A percentile compares a stretch with the other conserved stretches of the same genome.
Evolutionary conservation across 1,140 invertebrate genomes (phyloP).

Genomic region (Zaprionus inermis): DNA sequence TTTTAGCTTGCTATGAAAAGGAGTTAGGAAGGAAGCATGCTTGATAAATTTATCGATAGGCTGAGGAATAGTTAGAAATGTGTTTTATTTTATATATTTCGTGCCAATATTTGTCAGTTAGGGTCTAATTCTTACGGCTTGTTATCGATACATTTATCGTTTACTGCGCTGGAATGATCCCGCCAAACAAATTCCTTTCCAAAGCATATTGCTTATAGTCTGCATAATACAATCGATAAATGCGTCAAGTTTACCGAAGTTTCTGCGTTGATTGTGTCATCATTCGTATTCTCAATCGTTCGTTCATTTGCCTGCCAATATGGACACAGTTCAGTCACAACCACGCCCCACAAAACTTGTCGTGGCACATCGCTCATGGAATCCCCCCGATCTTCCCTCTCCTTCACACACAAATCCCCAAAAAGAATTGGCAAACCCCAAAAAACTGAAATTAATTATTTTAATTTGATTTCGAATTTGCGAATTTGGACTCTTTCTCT

Average conservation of each 20-base stretch:
- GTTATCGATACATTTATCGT: not conserved
- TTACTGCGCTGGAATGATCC: not conserved
- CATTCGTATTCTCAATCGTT: not conserved
- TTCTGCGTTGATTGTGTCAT: slow-evolving; percentile 1
- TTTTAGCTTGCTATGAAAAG: too few relatives aligned
- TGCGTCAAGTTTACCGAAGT: not conserved
- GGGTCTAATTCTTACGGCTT: too few relatives aligned
- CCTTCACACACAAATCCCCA: not conserved
- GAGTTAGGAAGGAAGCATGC: not conserved
- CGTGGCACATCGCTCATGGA: slow-evolving; percentile 6
- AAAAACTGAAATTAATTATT: slow-evolving; percentile 9
- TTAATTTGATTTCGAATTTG: slow-evolving; percentile 33
- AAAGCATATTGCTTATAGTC: not conserved
- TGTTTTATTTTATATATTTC: not conserved
- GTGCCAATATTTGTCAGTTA: not conserved
- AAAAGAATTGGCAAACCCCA: slow-evolving; percentile 14
- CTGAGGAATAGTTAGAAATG: not conserved
- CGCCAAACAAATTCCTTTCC: not conserved
- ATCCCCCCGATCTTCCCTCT: not conserved
- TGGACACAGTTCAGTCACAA: slow-evolving; percentile 10
- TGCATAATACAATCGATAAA: not conserved
- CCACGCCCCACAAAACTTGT: slow-evolving; percentile 15
- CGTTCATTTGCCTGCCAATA: slow-evolving; percentile 27
- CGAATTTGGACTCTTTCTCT: slow-evolving; percentile 9
- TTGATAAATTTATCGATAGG: not conserved